Conservation (phyloP, 2,113 vertebrate genomes). For the Dicaeum eximium region DNA sequence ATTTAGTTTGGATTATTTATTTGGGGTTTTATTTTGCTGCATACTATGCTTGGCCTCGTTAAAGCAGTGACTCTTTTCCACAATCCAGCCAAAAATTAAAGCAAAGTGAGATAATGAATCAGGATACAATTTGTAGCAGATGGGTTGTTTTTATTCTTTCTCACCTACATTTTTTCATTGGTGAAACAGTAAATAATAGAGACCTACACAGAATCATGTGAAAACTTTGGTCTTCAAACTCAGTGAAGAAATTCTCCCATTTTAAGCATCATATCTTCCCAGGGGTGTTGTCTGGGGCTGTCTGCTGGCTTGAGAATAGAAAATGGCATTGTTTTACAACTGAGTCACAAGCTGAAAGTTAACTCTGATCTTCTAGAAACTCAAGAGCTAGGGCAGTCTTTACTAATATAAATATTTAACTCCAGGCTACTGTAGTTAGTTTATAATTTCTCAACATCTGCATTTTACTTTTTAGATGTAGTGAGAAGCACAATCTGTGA, state of each 20-base stretch:
- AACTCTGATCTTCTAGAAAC: conserved; percentile 38
- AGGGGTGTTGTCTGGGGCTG: neutral
- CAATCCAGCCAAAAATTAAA: neutral
- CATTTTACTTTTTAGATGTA: neutral
- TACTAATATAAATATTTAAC: neutral
- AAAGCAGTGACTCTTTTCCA: neutral
- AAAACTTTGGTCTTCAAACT: neutral
- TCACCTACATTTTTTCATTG: neutral
- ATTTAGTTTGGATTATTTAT: neutral
- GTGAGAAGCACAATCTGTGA: neutral
- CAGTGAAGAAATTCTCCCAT: neutral
- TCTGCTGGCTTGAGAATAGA: conserved; percentile 7
- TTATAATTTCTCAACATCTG: neutral
- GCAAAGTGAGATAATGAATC: neutral
- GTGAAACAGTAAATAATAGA: neutral
- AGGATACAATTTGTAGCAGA: neutral
- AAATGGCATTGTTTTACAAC: neutral
- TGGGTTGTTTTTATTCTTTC: neutral
- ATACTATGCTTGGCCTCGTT: neutral
- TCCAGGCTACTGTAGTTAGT: neutral
- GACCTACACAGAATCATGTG: neutral
- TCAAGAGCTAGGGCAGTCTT: neutral
- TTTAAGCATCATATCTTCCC: neutral
- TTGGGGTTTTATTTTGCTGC: neutral
- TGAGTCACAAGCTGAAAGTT: conserved; percentile 16